Base-by-base conservation (phyloP, 2,113 vertebrate genomes). In the Tupaia tana region DNA sequence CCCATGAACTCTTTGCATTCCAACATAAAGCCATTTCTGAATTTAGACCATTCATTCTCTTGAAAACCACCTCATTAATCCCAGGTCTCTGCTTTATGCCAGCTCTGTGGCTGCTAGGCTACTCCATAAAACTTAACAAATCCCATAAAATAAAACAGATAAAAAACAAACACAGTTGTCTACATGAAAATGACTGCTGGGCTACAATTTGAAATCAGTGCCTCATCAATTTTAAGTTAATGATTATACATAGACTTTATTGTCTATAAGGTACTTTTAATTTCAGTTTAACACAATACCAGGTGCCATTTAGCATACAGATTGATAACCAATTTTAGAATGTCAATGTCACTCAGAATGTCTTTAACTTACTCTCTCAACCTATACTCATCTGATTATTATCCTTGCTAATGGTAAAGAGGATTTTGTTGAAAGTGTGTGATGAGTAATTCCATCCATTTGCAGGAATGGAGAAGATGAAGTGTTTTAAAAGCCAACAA, bases 281-380 rank as follows among this genome's bases (percentile, higher is more conserved):
- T 90, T 93, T 93, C 82, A 67, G 81, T 94, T 95, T 58, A 54
- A 90, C 52, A 92, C 71, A 89, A 91, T 66, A 43, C 25, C 43
- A 80, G 34, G 29, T 64, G 29, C 19, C 74, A 95, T 91, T 59
- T 85, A 56, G 64, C 94, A 1, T 94, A 29, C 74, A 96, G 70
- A 77, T n/a, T 66, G 25, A 86, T 34, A 75, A 29, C 11, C 58
- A 73, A 79, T 86, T 89, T 94, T 83, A 79, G 79, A 95, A 83
- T 12, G 27, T 59, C 70, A 81, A 0, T 52, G 52, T 77, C 54
- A 95, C 56, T 84, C 64, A 83, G 80, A 89, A 85, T 83, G 78
- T 79, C 83, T 95, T 89, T 64, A 52, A 81, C 7, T 29, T 93
- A 90, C 75, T 89, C 64, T 95, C 90, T 25, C 64, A 59, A 92